phyloP scores from a whole-genome alignment of 1,140 invertebrate genomes.

The Cydia amplana region DNA sequence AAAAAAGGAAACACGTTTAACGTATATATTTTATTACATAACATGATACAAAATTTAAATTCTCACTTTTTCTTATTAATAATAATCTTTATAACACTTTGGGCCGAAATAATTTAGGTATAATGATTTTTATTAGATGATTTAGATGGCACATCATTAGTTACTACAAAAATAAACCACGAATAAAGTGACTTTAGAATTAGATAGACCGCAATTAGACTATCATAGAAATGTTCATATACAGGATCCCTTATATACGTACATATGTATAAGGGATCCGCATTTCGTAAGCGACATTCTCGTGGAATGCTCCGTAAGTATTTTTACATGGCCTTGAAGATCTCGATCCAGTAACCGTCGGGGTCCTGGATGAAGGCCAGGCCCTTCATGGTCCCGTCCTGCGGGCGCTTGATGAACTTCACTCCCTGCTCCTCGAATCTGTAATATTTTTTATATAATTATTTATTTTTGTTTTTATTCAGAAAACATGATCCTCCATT shows the following conservation, averaged over 20 bases:
- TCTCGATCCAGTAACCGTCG: conserved; percentile 98
- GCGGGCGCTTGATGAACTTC: conserved; percentile 93
- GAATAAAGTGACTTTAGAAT: too few relatives aligned
- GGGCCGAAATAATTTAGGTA: neutral
- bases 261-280: too few relatives aligned
- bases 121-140: too few relatives aligned
- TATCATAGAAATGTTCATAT: too few relatives aligned
- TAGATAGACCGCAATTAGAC: too few relatives aligned
- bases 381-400: conserved; percentile 96
- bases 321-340: conserved; percentile 81
- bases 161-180: too few relatives aligned
- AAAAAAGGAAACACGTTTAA: neutral
- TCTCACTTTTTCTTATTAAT: neutral
- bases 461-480: neutral
- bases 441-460: conserved; percentile 37
- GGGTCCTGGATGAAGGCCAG: conserved; percentile 97
- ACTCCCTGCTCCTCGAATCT: conserved; percentile 93
- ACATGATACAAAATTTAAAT: neutral
- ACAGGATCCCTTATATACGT: too few relatives aligned
- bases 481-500: too few relatives aligned
- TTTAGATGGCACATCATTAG: neutral
- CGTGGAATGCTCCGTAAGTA: neutral
- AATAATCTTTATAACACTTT: neutral
- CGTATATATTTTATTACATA: conserved; percentile 1
- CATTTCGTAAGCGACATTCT: neutral